Evolutionary conservation across 1,140 invertebrate genomes (phyloP).

Genomic region (Drosophila santomea): DNA sequence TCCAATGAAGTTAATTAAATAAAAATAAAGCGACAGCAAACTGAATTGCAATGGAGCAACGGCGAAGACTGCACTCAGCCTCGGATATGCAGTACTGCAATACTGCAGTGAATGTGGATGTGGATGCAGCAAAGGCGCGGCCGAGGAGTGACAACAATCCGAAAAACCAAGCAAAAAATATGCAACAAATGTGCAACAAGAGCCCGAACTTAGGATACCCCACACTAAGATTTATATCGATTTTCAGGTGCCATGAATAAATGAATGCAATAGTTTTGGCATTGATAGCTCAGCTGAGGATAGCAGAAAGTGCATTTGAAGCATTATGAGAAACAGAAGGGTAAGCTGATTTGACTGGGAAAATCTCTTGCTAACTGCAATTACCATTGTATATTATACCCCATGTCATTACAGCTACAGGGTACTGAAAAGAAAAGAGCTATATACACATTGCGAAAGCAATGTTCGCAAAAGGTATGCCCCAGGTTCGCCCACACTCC

Average conservation of each 20-base stretch:
- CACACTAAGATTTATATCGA: neutral
- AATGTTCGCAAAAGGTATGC: slow-evolving; percentile 10
- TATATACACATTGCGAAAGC: neutral
- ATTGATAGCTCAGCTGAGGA: no score
- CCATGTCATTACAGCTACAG: neutral
- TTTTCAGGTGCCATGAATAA: neutral
- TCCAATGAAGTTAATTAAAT: slow-evolving; percentile 80
- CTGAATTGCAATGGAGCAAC: slow-evolving; percentile 57
- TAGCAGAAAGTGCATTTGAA: no score
- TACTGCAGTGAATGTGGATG: neutral
- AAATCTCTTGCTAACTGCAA: no score
- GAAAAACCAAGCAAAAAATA: slow-evolving; percentile 19
- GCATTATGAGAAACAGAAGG: no score
- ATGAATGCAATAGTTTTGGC: neutral
- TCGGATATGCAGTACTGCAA: neutral
- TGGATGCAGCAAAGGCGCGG: slow-evolving; percentile 38
- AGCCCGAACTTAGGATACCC: slow-evolving; percentile 1
- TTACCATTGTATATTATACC: neutral
- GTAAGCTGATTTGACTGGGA: no score
- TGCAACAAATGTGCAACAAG: slow-evolving; percentile 2
- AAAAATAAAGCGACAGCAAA: slow-evolving; percentile 76
- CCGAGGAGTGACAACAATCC: slow-evolving; percentile 40
- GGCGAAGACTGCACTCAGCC: slow-evolving; percentile 10
- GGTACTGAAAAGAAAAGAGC: neutral
- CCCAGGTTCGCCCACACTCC: slow-evolving; percentile 19